These are phyloP conservation scores for Sabellastarte sp. DNA, from an alignment of 2,888 invertebrate genomes.

Conservation along the genomic window DNA sequence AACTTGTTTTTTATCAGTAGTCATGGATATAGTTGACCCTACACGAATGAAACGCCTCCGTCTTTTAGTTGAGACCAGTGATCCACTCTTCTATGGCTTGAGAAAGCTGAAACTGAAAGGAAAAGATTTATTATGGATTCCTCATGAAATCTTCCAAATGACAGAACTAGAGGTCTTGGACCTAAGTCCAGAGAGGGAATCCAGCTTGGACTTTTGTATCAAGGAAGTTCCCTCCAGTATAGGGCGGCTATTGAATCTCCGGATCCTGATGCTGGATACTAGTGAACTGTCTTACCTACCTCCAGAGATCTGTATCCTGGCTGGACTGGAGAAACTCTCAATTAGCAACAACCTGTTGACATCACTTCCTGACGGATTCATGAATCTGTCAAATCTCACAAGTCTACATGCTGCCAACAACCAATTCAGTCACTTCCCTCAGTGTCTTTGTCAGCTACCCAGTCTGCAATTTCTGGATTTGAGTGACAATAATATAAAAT, in stretches of 20 bases:
- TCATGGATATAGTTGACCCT: not conserved
- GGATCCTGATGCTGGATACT: constrained; percentile 54
- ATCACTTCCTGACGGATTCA: constrained; percentile 43
- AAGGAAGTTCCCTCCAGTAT: constrained; percentile 46
- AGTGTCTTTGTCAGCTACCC: constrained; percentile 40
- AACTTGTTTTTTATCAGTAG: too few relatives aligned
- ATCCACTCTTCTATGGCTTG: not conserved
- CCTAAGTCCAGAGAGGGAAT: constrained; percentile 55
- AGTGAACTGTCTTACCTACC: constrained; percentile 50
- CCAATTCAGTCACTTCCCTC: constrained; percentile 50
- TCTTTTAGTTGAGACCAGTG: not conserved
- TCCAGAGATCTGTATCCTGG: constrained; percentile 44
- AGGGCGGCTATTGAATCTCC: constrained; percentile 45
- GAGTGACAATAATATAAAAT: constrained; percentile 52
- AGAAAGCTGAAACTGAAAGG: constrained; percentile 44
- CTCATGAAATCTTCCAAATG: constrained; percentile 48
- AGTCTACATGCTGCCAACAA: constrained; percentile 56
- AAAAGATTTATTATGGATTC: constrained; percentile 46
- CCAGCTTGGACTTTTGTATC: constrained; percentile 53
- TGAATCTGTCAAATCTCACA: constrained; percentile 39
- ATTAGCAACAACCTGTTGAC: constrained; percentile 54
- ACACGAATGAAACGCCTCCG: not conserved
- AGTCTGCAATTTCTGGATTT: constrained; percentile 57
- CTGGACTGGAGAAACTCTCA: constrained; percentile 50
- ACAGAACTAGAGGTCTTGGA: constrained; percentile 55